A percentile compares a stretch with the other conserved stretches of the same genome.
Evolutionary conservation across 2,797 vertebrate genomes (phyloP).

Genomic region (Pangasius djambal): DNA sequence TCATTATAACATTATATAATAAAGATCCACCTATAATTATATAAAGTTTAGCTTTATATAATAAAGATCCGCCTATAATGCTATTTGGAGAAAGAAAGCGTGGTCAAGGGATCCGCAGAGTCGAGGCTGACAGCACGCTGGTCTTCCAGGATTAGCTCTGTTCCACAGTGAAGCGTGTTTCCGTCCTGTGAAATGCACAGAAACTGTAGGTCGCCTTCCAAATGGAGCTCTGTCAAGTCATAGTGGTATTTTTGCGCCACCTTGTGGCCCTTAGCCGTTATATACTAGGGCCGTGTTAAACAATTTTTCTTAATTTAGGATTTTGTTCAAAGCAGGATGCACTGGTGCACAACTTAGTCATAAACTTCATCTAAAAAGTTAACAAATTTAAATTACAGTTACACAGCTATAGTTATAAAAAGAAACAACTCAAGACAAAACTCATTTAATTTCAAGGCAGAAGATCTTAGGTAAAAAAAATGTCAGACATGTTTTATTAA

Average conservation of each 20-base stretch:
- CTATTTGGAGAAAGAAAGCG: not conserved
- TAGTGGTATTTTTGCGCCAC: conserved; percentile 32
- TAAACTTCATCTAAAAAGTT: not conserved
- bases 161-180: conserved; percentile 50
- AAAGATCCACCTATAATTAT: not conserved
- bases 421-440: not conserved
- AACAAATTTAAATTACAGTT: not conserved
- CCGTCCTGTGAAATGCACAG: conserved; percentile 45
- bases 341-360: not conserved
- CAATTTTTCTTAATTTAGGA: not conserved
- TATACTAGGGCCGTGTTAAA: not conserved
- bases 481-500: not conserved
- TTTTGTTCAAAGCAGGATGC: not conserved
- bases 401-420: not conserved
- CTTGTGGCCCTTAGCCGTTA: conserved; percentile 39
- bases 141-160: conserved; percentile 41
- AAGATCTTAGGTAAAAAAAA: not conserved
- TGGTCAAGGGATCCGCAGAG: not conserved
- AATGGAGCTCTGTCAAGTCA: not conserved
- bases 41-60: too few species aligned
- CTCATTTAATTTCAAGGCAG: not conserved
- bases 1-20: not conserved
- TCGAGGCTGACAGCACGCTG: not conserved
- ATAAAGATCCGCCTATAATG: not conserved
- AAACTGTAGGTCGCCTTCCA: conserved; percentile 7